A percentile compares a stretch with the other conserved stretches of the same genome.
Conservation (phyloP, 2,888 invertebrate species). For the Hydrotaea cyrtoneurina region DNA sequence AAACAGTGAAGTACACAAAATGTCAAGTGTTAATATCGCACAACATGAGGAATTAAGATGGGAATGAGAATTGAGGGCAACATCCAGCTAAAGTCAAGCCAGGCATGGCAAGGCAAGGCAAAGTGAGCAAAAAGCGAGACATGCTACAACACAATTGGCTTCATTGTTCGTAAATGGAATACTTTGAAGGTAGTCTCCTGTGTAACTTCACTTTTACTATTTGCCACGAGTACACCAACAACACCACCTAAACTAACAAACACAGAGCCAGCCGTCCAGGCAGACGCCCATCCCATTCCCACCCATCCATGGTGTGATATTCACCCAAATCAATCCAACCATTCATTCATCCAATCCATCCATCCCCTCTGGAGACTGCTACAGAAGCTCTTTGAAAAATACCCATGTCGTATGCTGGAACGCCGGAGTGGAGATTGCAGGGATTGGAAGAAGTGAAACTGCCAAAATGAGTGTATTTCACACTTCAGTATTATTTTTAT, state of each 20-base stretch:
- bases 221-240: slow-evolving; percentile 16
- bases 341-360: slow-evolving; percentile 17
- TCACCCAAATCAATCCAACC: slow-evolving; percentile 33
- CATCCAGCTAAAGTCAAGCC: neutral
- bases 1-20: slow-evolving; percentile 49
- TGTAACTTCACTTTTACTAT: slow-evolving; percentile 32
- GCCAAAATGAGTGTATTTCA: slow-evolving; percentile 49
- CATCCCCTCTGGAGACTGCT: slow-evolving; percentile 17
- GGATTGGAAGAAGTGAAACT: slow-evolving; percentile 16
- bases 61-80: slow-evolving; percentile 14
- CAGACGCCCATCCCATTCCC: no score
- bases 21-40: slow-evolving; percentile 58
- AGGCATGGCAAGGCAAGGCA: slow-evolving; percentile 20
- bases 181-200: slow-evolving; percentile 42
- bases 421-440: neutral
- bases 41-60: slow-evolving; percentile 45
- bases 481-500: slow-evolving; percentile 54
- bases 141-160: slow-evolving; percentile 51
- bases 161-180: slow-evolving; percentile 59
- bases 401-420: neutral
- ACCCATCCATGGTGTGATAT: slow-evolving; percentile 19
- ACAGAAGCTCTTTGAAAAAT: slow-evolving; percentile 19
- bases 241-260: neutral
- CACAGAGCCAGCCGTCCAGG: neutral
- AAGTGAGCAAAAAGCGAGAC: slow-evolving; percentile 32